Base-by-base conservation (phyloP, 2,113 vertebrate species). In the Aphyosemion australe region DNA sequence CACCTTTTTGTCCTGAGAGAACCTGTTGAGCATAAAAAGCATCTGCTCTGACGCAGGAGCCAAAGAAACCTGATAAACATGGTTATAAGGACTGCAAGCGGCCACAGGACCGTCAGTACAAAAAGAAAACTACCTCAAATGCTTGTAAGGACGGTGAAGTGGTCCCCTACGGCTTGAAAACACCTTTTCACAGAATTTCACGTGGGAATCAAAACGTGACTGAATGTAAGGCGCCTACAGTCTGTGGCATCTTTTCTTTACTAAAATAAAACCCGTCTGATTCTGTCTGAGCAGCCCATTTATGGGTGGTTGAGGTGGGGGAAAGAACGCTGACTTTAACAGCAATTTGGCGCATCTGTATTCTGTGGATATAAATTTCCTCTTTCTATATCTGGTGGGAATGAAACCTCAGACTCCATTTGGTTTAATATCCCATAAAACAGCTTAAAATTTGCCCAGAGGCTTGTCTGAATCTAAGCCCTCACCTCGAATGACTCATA, bases 371-470 rank as follows among this genome's bases (percentile, higher is more conserved):
- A 19, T 59, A 60, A 2, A 39, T 61, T 55, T 80, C 43, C 57
- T 61, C 2, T 32, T 50, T 49, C 15, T 37, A 18, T 5, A 60
- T 57, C 8, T 43, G 63, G 18, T 61, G 32, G 39, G 37, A 61
- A 47, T 47, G 31, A 58, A 61, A 34, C 34, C 69, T 70, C 45
- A 58, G 12, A 6, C 72, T 53, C 6, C 19, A 73, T 47, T 60
- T 52, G 61, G 61, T 46, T 39, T 51, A 45, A 78, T 18, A 43
- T 45, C 8, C 64, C 37, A 2, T 68, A 61, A 73, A 75, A 80
- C 37, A 56, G 74, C 57, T 72, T 77, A 62, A 77, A 73, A 74
- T n/a, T 56, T 41, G 42, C 59, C 55, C 16, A 12, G 0, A 34
- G 74, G 47, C 43, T 63, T 61, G 47, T 78, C 69, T 59, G 57